Base-by-base conservation (phyloP, 2,888 invertebrate species). In the Cryptosula pallasiana region DNA sequence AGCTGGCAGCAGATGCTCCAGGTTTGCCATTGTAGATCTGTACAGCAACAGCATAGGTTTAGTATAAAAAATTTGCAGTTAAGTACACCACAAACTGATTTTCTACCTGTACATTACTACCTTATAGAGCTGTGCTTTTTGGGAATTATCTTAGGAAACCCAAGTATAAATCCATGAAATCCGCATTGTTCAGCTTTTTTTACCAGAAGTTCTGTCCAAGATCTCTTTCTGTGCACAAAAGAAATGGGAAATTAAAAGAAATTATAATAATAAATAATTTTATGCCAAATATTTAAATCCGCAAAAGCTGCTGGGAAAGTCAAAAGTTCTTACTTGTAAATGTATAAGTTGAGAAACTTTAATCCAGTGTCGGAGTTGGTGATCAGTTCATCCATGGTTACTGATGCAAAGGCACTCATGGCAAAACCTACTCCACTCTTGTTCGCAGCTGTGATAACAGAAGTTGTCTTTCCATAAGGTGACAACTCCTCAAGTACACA, bases 101-200 rank as follows among this genome's bases (percentile, higher is more conserved):
- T n/a, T n/a, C n/a, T n/a, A n/a, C n/a, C n/a, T n/a, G n/a, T n/a
- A n/a, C n/a, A n/a, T n/a, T n/a, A n/a, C n/a, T n/a, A n/a, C n/a
- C n/a, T n/a, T n/a, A n/a, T n/a, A n/a, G n/a, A n/a, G n/a, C n/a
- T n/a, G n/a, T n/a, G n/a, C n/a, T n/a, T n/a, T 5, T 27, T 32
- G 9, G 63, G 63, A 32, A 29, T 63, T 16, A n/a, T 13, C n/a
- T 63, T 91, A 82, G 96, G 95, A 0, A 95, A 91, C 0, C 94
- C 96, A 1, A 95, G 83, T 0, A 92, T 93, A 0, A 95, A 85
- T 0, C 94, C 95, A 84, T 91, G 91, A 81, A 89, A 96, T 20
- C 92, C 94, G 9, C 91, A 89, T 58, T 86, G 88, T 84, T 95
- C 94, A 0, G 92, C 95, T 3, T 82, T 76, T 77, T 92, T 87